Conservation (phyloP, 2,888 invertebrate species). For the Diarsia mendica region DNA sequence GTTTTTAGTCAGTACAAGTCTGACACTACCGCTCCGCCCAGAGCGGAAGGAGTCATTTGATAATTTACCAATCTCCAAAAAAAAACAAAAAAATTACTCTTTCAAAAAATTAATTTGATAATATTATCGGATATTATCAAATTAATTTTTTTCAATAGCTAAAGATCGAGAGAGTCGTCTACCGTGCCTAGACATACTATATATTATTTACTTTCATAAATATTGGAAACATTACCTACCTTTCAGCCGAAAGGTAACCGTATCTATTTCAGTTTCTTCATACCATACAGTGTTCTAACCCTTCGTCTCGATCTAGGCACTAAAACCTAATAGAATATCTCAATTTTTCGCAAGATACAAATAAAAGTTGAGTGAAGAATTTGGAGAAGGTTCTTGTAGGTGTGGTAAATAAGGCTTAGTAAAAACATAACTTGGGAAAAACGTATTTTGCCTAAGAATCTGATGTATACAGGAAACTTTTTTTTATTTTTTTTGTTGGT, state of each 20-base stretch:
- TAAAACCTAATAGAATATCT: constrained; percentile 28
- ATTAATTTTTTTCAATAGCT: too few species aligned
- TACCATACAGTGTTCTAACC: constrained; percentile 11
- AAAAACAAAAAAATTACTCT: too few species aligned
- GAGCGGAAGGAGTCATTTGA: too few species aligned
- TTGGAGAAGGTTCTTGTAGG: not conserved
- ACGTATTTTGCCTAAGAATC: too few species aligned
- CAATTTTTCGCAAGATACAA: not conserved
- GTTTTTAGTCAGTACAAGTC: too few species aligned
- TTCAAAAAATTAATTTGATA: too few species aligned
- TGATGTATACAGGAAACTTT: not conserved
- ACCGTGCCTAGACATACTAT: too few species aligned
- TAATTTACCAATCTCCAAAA: too few species aligned
- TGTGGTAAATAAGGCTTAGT: not conserved
- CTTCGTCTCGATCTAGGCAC: constrained; percentile 26
- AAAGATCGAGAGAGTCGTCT: too few species aligned
- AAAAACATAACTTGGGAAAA: not conserved
- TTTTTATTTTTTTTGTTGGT: too few species aligned
- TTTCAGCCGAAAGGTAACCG: not conserved
- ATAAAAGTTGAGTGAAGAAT: constrained; percentile 42
- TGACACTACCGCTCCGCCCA: too few species aligned
- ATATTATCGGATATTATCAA: too few species aligned
- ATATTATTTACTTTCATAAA: not conserved
- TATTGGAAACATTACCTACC: constrained; percentile 13
- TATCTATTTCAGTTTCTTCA: constrained; percentile 32